Base-by-base conservation (phyloP, 1,140 invertebrate species). In the Camponotus pennsylvanicus region DNA sequence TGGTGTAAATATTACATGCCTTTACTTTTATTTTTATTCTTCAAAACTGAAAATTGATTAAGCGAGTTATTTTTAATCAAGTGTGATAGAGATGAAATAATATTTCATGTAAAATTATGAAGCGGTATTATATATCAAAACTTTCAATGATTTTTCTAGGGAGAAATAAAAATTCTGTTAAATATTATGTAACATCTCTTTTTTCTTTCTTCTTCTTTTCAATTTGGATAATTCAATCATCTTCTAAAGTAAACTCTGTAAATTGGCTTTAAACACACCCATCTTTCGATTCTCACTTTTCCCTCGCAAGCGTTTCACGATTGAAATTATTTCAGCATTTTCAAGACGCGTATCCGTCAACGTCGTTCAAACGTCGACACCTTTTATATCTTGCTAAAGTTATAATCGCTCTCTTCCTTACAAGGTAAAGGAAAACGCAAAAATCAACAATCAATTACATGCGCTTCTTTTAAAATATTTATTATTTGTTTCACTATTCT, bases 251-350 rank as follows among this genome's bases (percentile, higher is more conserved):
- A 80, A 80, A 80, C 52, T 15, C 3, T 42, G 64, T 70, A 80
- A 70, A 80, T 70, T 70, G 66, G 21, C 52, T 70, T 57, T 57
- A 80, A 80, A 70, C 37, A 70, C 18, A 5, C 45, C 64, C 61
- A n/a, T 78, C 76, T 66, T 79, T 21, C 40, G 34, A 27, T 40
- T 66, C 18, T 21, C 27, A n/a, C 42, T 66, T 52, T 63, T 49
- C 34, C 61, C 11, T n/a, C 13, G 40, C 13, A 13, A 55, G 61
- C 37, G 34, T 15, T 37, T 57, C 73, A 75, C 63, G 63, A 85
- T 55, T 85, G 71, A 85, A 85, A 85, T 85, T 83, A 83, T 75
- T 83, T 49, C 55, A 80, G 42, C 34, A 45, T 61, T 34, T 79
- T 76, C 71, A 7, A 66, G 71, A 45, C 13, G 32, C 8, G 15